Percentiles rank a stretch among this genome's conserved stretches.
phyloP scores from a whole-genome alignment of 2,888 invertebrate genomes.

The Hermaeophaga mercurialis region DNA sequence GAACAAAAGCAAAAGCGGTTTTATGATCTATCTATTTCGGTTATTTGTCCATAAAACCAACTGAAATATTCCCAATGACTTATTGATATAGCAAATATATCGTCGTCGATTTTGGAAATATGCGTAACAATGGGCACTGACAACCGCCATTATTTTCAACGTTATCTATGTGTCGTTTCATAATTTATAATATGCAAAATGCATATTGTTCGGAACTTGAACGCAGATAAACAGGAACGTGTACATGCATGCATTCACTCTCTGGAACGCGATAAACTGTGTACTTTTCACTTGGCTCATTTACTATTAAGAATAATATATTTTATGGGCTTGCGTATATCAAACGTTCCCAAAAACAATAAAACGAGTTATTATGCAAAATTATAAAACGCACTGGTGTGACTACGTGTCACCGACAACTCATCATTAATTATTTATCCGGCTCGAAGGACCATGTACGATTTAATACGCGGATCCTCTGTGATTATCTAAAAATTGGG shows the following conservation, averaged over 20 bases:
- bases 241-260: neutral
- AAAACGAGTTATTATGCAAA: no score
- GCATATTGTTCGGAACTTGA: constrained; percentile 42
- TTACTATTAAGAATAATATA: no score
- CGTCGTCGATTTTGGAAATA: constrained; percentile 19
- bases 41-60: constrained; percentile 35
- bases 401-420: no score
- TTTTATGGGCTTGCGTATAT: no score
- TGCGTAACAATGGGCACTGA: constrained; percentile 45
- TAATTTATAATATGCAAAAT: constrained; percentile 49
- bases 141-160: constrained; percentile 44
- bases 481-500: no score
- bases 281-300: neutral
- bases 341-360: no score
- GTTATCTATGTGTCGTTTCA: constrained; percentile 43
- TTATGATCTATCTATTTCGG: constrained; percentile 27
- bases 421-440: no score
- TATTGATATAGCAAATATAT: constrained; percentile 30
- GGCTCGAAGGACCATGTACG: no score
- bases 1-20: constrained; percentile 25
- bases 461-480: no score
- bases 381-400: no score
- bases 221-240: constrained; percentile 37
- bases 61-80: constrained; percentile 37
- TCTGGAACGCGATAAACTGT: neutral